Base-by-base conservation (phyloP, 2,113 vertebrate genomes). In the Grallaria varia region DNA sequence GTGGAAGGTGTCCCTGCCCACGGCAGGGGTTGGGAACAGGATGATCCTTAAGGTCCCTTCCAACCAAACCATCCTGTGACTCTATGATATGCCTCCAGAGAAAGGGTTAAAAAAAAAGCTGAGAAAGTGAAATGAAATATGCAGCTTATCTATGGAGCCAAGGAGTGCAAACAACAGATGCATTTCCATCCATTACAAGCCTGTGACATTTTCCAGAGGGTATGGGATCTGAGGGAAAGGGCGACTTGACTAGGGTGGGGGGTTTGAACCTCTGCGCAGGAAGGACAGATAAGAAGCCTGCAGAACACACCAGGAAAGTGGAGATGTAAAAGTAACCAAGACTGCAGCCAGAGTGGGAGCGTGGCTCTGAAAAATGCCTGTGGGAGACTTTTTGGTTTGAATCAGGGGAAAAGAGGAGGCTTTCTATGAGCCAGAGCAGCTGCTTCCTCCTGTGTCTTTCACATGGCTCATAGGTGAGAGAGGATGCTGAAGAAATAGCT, bases 71-170 rank as follows among this genome's bases (percentile, higher is more conserved):
- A 3, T 19, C 20, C 72, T 49, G 25, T 62, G 55, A 35, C 9
- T 31, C 71, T 1, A 1, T 39, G 47, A 76, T 23, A 15, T 21
- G n/a, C 18, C 40, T 58, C 0, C 1, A 12, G 49, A n/a, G 9
- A 73, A 82, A 37, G 6, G 10, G 9, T 6, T 6, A 22, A 62
- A 59, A 90, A 71, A 44, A 39, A 52, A 19, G 10, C 20, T 58
- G 49, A 92, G 75, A 25, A n/a, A 66, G 28, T 22, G n/a, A 45
- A 87, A 83, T 49, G 24, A 45, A 79, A 28, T 28, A n/a, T 37
- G 12, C 15, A 85, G 24, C 58, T 87, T 42, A 72, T 3, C 20
- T 80, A 4, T 42, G 42, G 42, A 63, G n/a, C 15, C 17, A 71
- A 31, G 14, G 20, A 55, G 6, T 13, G 42, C 49, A 55, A 79